A percentile compares a stretch with the other conserved stretches of the same genome.
These are phyloP conservation scores for Forbesichthys papilliferus DNA, from an alignment of 2,113 vertebrate genomes.

Conservation along the genomic window DNA sequence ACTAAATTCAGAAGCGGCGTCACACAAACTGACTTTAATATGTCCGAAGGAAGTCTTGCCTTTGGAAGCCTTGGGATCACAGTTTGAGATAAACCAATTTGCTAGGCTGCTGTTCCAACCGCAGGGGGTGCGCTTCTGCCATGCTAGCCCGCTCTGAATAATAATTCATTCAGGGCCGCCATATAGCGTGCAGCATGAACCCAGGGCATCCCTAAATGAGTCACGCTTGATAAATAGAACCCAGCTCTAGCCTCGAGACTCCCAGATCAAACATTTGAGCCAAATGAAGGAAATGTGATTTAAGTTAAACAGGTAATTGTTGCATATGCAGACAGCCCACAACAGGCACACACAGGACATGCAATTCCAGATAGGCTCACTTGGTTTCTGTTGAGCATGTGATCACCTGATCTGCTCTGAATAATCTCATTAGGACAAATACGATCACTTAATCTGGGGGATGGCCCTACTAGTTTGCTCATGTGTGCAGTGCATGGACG, in stretches of 20 bases:
- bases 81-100: conserved; percentile 64
- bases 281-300: conserved; percentile 60
- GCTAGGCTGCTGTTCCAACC: conserved; percentile 50
- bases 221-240: conserved; percentile 54
- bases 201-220: conserved; percentile 57
- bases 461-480: conserved; percentile 28
- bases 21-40: conserved; percentile 38
- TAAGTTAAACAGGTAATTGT: conserved; percentile 61
- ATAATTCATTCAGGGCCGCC: conserved; percentile 55
- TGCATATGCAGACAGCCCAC: conserved; percentile 32
- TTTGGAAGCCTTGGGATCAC: conserved; percentile 37
- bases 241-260: conserved; percentile 26
- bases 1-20: conserved; percentile 28
- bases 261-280: conserved; percentile 56
- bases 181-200: conserved; percentile 41
- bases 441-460: conserved; percentile 50
- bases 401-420: conserved; percentile 65
- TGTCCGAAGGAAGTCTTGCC: conserved; percentile 46
- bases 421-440: conserved; percentile 74
- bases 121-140: conserved; percentile 54
- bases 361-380: conserved; percentile 22
- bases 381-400: conserved; percentile 39
- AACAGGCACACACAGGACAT: conserved; percentile 16
- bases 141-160: conserved; percentile 58
- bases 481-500: conserved; percentile 37